These are phyloP conservation scores for Bubo bubo DNA, from an alignment of 2,113 vertebrate species.

Conservation along the genomic window DNA sequence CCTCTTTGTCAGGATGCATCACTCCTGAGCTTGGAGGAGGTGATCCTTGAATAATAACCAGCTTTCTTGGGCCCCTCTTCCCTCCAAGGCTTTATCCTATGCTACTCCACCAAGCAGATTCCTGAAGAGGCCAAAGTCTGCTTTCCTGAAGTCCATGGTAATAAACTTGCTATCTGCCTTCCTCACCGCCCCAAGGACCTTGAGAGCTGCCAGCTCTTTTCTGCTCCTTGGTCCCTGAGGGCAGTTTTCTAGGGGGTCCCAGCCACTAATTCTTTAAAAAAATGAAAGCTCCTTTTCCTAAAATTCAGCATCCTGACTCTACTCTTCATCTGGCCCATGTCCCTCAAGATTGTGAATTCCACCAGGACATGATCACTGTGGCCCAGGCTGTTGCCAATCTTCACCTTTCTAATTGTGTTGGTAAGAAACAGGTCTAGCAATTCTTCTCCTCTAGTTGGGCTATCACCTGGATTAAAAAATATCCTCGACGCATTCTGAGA, in stretches of 20 bases:
- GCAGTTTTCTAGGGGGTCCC: not conserved
- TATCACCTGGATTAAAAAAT: not conserved
- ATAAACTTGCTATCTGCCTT: too few relatives aligned
- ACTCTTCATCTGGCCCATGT: not conserved
- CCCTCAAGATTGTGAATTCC: not conserved
- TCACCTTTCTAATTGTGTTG: not conserved
- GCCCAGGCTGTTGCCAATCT: not conserved
- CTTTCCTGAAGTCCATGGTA: too few relatives aligned
- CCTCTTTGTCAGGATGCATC: too few relatives aligned
- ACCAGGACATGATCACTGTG: not conserved
- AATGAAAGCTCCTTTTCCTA: not conserved
- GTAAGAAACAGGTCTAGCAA: not conserved
- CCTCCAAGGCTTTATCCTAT: too few relatives aligned
- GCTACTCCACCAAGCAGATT: too few relatives aligned
- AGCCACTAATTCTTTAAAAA: not conserved
- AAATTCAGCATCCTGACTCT: not conserved
- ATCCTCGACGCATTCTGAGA: rapidly evolving
- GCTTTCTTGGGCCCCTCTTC: too few relatives aligned
- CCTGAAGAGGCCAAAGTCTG: too few relatives aligned
- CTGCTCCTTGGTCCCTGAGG: not conserved
- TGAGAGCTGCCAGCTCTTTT: not conserved
- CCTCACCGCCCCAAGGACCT: too few relatives aligned
- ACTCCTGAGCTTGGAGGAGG: too few relatives aligned
- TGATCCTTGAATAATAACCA: too few relatives aligned
- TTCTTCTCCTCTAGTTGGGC: not conserved